Conservation (phyloP, 2,888 invertebrate genomes). For the Volucella inanis region DNA sequence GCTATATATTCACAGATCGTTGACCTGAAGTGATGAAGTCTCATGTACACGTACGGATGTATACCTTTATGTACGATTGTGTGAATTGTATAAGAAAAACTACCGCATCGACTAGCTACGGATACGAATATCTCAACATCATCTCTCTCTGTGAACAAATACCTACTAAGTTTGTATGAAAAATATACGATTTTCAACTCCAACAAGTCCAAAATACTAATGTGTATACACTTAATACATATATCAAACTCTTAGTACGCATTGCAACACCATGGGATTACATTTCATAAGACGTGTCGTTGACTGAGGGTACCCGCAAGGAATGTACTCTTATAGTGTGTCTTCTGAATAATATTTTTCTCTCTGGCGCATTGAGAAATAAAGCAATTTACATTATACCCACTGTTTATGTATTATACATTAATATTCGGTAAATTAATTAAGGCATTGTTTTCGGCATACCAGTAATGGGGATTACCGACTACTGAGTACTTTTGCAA, state of each 20-base stretch:
- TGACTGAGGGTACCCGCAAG: conserved; percentile 43
- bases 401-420: conserved; percentile 5
- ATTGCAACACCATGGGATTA: conserved; percentile 52
- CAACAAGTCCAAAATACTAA: background rate
- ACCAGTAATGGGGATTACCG: background rate
- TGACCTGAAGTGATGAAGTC: conserved; percentile 41
- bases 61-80: background rate
- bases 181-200: conserved; percentile 13
- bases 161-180: background rate
- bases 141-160: conserved; percentile 34
- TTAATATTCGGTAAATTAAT: conserved; percentile 31
- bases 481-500: conserved; percentile 1
- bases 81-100: conserved; percentile 68
- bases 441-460: conserved; percentile 47
- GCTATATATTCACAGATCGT: conserved; percentile 55
- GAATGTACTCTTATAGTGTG: conserved; percentile 12
- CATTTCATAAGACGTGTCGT: conserved; percentile 54
- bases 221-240: conserved; percentile 32
- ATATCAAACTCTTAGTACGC: conserved; percentile 63
- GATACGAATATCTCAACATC: conserved; percentile 1
- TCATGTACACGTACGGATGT: background rate
- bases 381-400: background rate
- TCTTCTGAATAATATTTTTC: conserved; percentile 32
- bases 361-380: conserved; percentile 31
- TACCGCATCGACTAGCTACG: conserved; percentile 33